Evolutionary conservation across 1,140 invertebrate species (phyloP).

Genomic region (Caerostris darwini): DNA sequence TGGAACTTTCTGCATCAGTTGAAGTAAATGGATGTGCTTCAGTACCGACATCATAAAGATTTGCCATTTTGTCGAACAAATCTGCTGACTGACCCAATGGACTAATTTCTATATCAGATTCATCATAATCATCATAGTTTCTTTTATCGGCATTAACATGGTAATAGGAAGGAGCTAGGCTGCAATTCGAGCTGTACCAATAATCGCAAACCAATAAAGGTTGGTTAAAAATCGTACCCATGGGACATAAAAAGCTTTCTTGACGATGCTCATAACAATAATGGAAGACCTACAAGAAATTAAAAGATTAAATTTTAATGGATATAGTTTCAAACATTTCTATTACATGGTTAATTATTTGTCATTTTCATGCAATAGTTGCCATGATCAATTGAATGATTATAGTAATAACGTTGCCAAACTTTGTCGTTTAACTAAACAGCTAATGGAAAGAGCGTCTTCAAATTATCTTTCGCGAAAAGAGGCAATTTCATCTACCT

Average conservation of each 20-base stretch:
- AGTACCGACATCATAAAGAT: neutral
- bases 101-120: too few relatives aligned
- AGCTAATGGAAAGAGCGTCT: too few relatives aligned
- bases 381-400: too few relatives aligned
- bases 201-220: conserved; percentile 90
- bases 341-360: neutral
- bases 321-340: neutral
- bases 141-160: neutral
- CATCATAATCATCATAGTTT: neutral
- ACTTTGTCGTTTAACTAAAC: too few relatives aligned
- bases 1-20: neutral
- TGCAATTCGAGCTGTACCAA: conserved; percentile 76
- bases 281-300: conserved; percentile 85
- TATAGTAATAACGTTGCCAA: too few relatives aligned
- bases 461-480: too few relatives aligned
- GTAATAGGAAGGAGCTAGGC: neutral
- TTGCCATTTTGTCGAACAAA: conserved; percentile 32
- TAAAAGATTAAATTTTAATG: neutral
- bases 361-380: too few relatives aligned
- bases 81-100: neutral
- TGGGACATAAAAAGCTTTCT: conserved; percentile 91
- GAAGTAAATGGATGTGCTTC: neutral
- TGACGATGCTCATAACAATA: conserved; percentile 91
- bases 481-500: too few relatives aligned
- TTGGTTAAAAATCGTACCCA: conserved; percentile 94